Percentiles rank a stretch among this genome's conserved stretches.
Conservation (phyloP, 2,113 vertebrate genomes). For the Thalassarche chlororhynchos region DNA sequence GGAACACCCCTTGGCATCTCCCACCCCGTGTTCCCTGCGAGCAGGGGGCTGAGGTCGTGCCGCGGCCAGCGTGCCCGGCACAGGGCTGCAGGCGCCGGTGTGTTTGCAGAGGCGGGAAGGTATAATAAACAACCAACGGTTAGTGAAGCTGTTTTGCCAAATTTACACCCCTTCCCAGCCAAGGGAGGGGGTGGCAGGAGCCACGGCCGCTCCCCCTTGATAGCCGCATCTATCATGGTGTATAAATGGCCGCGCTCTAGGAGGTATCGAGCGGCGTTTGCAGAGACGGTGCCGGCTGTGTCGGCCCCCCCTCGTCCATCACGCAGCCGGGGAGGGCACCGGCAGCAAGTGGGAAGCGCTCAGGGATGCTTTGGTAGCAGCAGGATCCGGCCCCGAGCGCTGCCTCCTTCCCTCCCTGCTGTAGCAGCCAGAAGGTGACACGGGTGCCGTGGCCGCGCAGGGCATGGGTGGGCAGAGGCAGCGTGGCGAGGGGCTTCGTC, state of each 20-base stretch:
- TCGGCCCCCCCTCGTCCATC: not conserved
- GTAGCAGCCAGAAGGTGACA: accelerated
- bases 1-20: not conserved
- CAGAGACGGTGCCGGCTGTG: not conserved
- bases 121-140: not conserved
- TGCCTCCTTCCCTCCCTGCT: not conserved
- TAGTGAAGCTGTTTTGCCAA: constrained; percentile 25
- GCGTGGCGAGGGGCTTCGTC: accelerated
- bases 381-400: not conserved
- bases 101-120: not conserved
- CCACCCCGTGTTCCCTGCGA: accelerated
- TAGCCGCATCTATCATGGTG: constrained; percentile 12
- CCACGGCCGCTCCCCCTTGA: not conserved
- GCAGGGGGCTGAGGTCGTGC: not conserved
- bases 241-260: not conserved
- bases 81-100: not conserved
- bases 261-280: not conserved
- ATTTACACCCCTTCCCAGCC: not conserved
- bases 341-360: not conserved
- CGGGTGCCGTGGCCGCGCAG: accelerated
- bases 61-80: accelerated
- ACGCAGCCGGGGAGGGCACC: not conserved
- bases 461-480: not conserved
- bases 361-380: not conserved
- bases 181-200: not conserved